phyloP scores from a whole-genome alignment of 2,888 invertebrate genomes.

The Ditula angustiorana region DNA sequence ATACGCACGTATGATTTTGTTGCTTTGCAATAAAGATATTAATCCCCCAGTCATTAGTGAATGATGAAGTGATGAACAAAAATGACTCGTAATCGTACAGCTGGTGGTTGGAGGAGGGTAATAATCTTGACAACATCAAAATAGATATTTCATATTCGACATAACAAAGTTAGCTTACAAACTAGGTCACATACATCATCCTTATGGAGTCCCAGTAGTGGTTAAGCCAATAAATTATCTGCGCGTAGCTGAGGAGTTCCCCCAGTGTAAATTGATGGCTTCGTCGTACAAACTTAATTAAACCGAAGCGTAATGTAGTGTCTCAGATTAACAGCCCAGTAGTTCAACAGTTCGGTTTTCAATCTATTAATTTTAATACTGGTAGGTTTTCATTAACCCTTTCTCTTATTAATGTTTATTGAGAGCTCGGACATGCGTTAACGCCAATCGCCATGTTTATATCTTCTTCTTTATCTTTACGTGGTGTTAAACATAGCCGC shows the following conservation, averaged over 20 bases:
- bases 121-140: background rate
- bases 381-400: background rate
- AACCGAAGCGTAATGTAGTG: conserved; percentile 51
- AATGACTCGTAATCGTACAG: too few species aligned
- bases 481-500: too few species aligned
- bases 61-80: too few species aligned
- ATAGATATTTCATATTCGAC: conserved; percentile 1
- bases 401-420: too few species aligned
- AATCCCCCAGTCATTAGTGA: background rate
- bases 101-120: background rate
- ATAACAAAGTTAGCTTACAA: conserved; percentile 44
- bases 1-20: background rate
- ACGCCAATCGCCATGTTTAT: too few species aligned
- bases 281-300: conserved; percentile 56
- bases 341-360: conserved; percentile 12
- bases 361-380: background rate
- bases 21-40: background rate
- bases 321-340: conserved; percentile 6
- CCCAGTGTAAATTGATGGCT: conserved; percentile 57
- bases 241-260: conserved; percentile 44
- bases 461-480: too few species aligned
- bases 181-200: conserved; percentile 56
- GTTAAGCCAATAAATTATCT: conserved; percentile 46
- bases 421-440: too few species aligned
- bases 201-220: conserved; percentile 53